These are phyloP conservation scores for Mandrillus leucophaeus DNA, from an alignment of 2,113 vertebrate genomes.

Conservation along the genomic window DNA sequence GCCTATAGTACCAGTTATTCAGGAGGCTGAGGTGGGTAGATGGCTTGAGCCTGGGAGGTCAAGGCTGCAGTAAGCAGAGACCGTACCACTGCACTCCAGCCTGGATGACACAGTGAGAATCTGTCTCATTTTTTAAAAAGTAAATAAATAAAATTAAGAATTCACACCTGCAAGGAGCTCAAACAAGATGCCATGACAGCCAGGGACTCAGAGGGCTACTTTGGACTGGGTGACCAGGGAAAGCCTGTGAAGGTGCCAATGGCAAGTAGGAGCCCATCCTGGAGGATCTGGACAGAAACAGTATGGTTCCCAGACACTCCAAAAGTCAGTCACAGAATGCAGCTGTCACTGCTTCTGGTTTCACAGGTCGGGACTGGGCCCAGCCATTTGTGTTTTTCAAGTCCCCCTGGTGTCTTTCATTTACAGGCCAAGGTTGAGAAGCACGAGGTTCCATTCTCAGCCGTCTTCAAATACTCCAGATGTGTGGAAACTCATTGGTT, in stretches of 20 bases:
- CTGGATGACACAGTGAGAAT: too few relatives aligned
- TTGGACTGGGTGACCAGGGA: not conserved
- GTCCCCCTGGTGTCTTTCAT: not conserved
- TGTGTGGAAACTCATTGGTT: not conserved
- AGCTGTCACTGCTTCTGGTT: not conserved
- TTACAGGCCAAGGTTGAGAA: not conserved
- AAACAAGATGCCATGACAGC: not conserved
- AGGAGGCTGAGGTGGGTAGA: too few relatives aligned
- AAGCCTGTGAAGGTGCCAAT: rapidly evolving
- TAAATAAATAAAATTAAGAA: not conserved
- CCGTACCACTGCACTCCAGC: too few relatives aligned
- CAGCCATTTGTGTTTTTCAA: not conserved
- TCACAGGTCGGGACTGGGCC: not conserved
- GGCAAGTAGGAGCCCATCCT: not conserved
- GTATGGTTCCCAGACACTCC: not conserved
- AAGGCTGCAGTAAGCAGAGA: too few relatives aligned
- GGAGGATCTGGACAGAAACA: not conserved
- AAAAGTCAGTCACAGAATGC: too few relatives aligned
- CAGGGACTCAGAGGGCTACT: not conserved
- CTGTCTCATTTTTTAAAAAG: too few relatives aligned
- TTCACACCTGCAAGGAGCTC: not conserved
- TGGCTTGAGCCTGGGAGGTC: too few relatives aligned
- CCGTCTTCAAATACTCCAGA: not conserved
- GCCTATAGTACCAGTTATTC: too few relatives aligned
- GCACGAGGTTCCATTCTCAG: not conserved